Evolutionary conservation across 2,888 invertebrate species (phyloP).

Genomic region (Cephalotes varians): DNA sequence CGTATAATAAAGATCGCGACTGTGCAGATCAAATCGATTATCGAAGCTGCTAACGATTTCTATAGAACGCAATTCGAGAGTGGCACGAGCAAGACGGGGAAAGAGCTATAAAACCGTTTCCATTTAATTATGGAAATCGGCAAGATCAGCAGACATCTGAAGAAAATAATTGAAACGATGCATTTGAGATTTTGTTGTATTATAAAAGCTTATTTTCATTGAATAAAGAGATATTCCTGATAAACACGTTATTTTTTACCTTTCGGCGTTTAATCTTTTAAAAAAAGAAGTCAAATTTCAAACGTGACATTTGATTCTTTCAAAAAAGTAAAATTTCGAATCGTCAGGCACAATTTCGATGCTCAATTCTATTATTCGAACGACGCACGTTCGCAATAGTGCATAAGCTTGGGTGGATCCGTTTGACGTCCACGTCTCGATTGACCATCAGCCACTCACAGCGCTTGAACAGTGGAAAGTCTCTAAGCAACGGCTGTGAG

Average conservation of each 20-base stretch:
- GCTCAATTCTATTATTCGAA: not conserved
- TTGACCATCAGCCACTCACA: too few relatives aligned
- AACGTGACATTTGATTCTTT: too few relatives aligned
- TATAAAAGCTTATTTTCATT: slow-evolving; percentile 25
- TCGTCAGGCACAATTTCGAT: not conserved
- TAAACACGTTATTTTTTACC: not conserved
- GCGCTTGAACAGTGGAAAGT: too few relatives aligned
- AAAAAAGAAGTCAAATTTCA: not conserved
- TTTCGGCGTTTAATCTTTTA: not conserved
- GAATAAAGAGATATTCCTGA: slow-evolving; percentile 14
- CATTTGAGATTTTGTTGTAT: slow-evolving; percentile 19
- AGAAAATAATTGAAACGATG: not conserved
- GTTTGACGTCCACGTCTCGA: too few relatives aligned
- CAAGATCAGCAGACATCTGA: not conserved
- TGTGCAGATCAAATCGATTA: slow-evolving; percentile 34
- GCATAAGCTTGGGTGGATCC: not conserved
- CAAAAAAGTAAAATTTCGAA: not conserved
- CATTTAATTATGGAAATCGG: not conserved
- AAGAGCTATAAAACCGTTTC: slow-evolving; percentile 5
- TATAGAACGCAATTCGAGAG: slow-evolving; percentile 54
- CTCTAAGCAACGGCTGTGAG: too few relatives aligned
- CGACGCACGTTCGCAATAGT: not conserved
- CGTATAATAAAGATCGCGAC: slow-evolving; percentile 10
- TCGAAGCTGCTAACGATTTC: slow-evolving; percentile 21
- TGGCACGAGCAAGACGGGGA: not conserved